Percentiles rank a stretch among this genome's conserved stretches.
phyloP scores from a whole-genome alignment of 2,797 vertebrate species.

The Amblyopsis hoosieri region DNA sequence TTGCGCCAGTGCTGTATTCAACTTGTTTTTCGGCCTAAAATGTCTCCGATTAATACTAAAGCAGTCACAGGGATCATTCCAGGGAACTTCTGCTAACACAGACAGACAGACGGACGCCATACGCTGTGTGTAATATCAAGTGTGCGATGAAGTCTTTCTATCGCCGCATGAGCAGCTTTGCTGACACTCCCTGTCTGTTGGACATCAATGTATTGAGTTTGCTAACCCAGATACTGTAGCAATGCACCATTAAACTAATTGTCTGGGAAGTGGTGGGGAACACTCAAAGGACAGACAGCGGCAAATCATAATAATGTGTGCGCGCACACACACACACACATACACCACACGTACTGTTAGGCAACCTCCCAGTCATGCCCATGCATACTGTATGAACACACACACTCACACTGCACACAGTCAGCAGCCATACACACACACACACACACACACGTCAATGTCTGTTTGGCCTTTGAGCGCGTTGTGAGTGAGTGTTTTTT shows the following conservation, averaged over 20 bases:
- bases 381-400: conserved; percentile 4
- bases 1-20: not conserved
- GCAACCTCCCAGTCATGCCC: no score
- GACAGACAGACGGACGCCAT: conserved; percentile 22
- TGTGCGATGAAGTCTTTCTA: conserved; percentile 27
- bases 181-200: conserved; percentile 48
- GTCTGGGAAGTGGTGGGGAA: conserved; percentile 60
- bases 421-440: no score
- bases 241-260: conserved; percentile 76
- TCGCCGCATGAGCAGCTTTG: conserved; percentile 28
- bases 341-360: not conserved
- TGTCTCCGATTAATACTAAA: not conserved
- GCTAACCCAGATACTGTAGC: conserved; percentile 62
- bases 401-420: no score
- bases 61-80: no score
- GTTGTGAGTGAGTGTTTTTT: no score
- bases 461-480: no score
- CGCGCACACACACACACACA: not conserved
- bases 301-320: conserved; percentile 59
- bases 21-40: not conserved
- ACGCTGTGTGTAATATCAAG: conserved; percentile 22
- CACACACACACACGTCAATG: not conserved
- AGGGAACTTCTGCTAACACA: conserved; percentile 17
- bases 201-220: conserved; percentile 68
- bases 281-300: conserved; percentile 45